Evolutionary conservation across 2,888 invertebrate species (phyloP), one percentile per base, ranked within the genome.

Genomic region (Standfussiana lucernea): DNA sequence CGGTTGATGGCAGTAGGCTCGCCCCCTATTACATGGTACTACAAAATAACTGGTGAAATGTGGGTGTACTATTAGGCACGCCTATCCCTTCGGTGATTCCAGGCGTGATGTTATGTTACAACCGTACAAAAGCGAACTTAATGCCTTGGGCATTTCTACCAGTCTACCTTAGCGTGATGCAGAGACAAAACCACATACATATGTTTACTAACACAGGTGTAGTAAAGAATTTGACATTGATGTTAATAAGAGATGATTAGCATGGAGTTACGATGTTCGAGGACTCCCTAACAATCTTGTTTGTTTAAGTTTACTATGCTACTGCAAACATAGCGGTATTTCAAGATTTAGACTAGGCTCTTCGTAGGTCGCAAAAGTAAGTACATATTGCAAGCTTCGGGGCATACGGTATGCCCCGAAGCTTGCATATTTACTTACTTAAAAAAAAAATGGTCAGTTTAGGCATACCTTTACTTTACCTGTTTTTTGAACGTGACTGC

Each of bases 231-330:
- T 35, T 76, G 65, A 82, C 79, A 82, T 82, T 79, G 79, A 61
- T 37, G 40, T 28, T 53, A 18, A 53, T 61, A 64, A 37, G 28
- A n/a, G 45, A 15, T 10, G 21, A 66, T 76, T 66, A 79, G 50
- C 66, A 42, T 61, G n/a, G 45, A 35, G 1, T 61, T n/a, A 35
- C n/a, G 40, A 42, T 13, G 18, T 65, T 76, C 28, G 42, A 79
- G 77, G 79, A 75, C 32, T 66, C 82, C 82, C 82, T 66, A 50
- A 79, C 65, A 50, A 42, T 66, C 82, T 75, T 61, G 66, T 76
- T 21, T 53, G 13, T 69, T 37, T n/a, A 69, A 37, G n/a, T 40
- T 28, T 8, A 3, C 21, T 59, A 42, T 10, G 28, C 10, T n/a
- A 45, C 10, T 24, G 18, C 50, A 24, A 71, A 61, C 18, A 71